Evolutionary conservation across 2,797 vertebrate genomes (phyloP).

Genomic region (Crypturellus tataupa): DNA sequence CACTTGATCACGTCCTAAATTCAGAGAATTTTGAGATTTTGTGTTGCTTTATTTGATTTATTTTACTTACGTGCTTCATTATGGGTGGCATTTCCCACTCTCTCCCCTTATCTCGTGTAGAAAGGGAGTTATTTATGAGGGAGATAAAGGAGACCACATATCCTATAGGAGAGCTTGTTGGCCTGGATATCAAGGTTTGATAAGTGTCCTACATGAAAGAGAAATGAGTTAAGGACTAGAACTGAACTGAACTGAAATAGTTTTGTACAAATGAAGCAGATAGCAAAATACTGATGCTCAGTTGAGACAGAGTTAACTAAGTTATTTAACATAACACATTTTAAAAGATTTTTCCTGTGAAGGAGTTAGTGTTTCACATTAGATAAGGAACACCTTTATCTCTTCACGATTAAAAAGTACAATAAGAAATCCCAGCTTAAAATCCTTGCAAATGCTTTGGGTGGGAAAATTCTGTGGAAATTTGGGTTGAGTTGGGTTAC

Average conservation of each 20-base stretch:
- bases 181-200: not conserved
- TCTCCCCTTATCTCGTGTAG: not conserved
- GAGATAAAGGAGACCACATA: slow-evolving; percentile 1
- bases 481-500: slow-evolving; percentile 62
- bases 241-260: not conserved
- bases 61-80: rapidly evolving
- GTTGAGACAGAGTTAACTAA: not conserved
- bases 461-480: slow-evolving; percentile 71
- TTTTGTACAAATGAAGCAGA: rapidly evolving
- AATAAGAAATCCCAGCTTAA: not conserved
- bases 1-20: not conserved
- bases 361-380: not conserved
- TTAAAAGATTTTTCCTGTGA: not conserved
- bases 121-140: slow-evolving; percentile 19
- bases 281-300: not conserved
- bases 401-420: not conserved
- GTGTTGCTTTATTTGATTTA: rapidly evolving
- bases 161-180: not conserved
- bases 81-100: slow-evolving; percentile 6
- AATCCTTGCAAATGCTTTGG: slow-evolving; percentile 37
- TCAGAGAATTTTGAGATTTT: not conserved
- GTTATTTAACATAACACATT: not conserved
- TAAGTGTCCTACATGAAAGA: not conserved
- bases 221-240: not conserved
- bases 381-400: not conserved